Conservation (phyloP, 1,140 invertebrate genomes). For the Temnothorax longispinosus region DNA sequence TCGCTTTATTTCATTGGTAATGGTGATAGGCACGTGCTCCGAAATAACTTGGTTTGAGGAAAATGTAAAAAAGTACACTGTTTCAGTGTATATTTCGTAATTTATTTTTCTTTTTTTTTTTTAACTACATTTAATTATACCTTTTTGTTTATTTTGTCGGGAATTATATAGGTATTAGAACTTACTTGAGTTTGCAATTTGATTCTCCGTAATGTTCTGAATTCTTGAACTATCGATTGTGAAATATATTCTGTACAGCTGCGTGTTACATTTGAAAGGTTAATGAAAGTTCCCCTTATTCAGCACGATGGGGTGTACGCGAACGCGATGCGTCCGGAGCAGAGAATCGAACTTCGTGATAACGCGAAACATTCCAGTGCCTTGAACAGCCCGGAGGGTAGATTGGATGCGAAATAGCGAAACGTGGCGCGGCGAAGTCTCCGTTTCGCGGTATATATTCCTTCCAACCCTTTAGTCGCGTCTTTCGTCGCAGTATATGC, state of each 20-base stretch:
- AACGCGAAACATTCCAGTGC: slow-evolving; percentile 24
- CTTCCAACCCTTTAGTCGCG: slow-evolving; percentile 38
- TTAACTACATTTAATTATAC: background rate
- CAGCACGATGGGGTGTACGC: background rate
- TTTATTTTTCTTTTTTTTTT: background rate
- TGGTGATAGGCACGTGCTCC: background rate
- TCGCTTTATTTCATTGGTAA: slow-evolving; percentile 50
- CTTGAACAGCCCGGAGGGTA: slow-evolving; percentile 26
- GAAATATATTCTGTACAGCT: slow-evolving; percentile 15
- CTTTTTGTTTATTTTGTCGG: background rate
- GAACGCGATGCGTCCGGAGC: slow-evolving; percentile 23
- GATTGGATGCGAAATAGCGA: slow-evolving; percentile 57
- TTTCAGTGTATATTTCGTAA: background rate
- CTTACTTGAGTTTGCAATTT: background rate
- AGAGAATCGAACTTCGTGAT: slow-evolving; percentile 44
- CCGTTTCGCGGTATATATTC: slow-evolving; percentile 5
- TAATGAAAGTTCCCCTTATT: slow-evolving; percentile 51
- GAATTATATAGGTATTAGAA: background rate
- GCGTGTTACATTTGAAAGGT: slow-evolving; percentile 7
- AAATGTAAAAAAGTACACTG: background rate
- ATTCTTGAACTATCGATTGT: background rate
- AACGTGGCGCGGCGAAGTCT: slow-evolving; percentile 40
- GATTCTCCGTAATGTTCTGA: background rate
- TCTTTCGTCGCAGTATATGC: slow-evolving; percentile 70
- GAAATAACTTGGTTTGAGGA: slow-evolving; percentile 25